A percentile compares a stretch with the other conserved stretches of the same genome.
phyloP scores from a whole-genome alignment of 2,888 invertebrate species.

The Amphipoea lucens region DNA sequence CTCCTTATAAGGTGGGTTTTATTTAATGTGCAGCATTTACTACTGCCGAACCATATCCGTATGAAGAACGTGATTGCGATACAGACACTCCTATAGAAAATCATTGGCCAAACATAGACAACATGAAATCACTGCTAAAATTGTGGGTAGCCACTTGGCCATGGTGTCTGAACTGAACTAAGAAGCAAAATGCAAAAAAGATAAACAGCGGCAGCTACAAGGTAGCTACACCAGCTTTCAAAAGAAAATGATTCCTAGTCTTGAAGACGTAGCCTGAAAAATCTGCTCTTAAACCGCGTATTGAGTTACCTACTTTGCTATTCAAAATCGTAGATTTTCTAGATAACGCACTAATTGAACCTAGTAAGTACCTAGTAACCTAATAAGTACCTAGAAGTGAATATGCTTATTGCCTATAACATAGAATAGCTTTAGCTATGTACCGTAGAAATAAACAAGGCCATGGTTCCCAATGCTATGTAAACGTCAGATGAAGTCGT shows the following conservation, averaged over 20 bases:
- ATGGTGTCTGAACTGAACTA: neutral
- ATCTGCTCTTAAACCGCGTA: neutral
- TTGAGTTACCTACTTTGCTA: neutral
- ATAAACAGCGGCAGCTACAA: neutral
- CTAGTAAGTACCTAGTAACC: neutral
- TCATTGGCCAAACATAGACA: constrained; percentile 1
- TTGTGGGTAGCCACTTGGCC: neutral
- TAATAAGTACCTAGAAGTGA: neutral
- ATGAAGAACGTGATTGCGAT: constrained; percentile 41
- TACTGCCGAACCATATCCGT: constrained; percentile 49
- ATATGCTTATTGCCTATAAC: neutral
- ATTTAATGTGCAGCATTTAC: constrained; percentile 42
- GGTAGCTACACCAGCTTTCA: neutral
- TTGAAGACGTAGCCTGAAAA: neutral
- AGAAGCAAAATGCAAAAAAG: neutral
- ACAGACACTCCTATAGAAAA: neutral
- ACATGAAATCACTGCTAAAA: constrained; percentile 1
- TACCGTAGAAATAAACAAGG: constrained; percentile 38
- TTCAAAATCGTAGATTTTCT: constrained; percentile 14
- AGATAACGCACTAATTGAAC: constrained; percentile 1
- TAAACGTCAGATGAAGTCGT: constrained; percentile 39
- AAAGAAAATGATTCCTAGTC: constrained; percentile 1
- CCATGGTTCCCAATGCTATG: constrained; percentile 27
- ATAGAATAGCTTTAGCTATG: neutral
- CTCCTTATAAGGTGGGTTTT: constrained; percentile 36